Evolutionary conservation across 1,140 invertebrate species (phyloP).

Genomic region (Aphidius ervi): DNA sequence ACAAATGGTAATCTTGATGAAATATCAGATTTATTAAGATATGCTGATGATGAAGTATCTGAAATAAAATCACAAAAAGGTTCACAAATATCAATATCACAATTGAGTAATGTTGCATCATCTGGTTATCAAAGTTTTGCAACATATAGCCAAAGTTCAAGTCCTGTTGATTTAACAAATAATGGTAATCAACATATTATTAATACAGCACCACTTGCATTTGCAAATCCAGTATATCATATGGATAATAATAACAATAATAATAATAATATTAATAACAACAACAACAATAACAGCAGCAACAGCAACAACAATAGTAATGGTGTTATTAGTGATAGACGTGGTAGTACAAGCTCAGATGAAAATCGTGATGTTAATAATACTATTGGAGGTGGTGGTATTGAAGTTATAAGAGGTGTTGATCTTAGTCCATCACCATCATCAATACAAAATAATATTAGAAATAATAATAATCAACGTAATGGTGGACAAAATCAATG

Average conservation of each 20-base stretch:
- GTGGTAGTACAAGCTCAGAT: slow-evolving; percentile 28
- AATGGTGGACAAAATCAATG: slow-evolving; percentile 47
- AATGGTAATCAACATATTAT: slow-evolving; percentile 55
- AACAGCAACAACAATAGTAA: slow-evolving; percentile 44
- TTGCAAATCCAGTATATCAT: slow-evolving; percentile 83
- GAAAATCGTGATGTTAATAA: not conserved
- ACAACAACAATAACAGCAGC: slow-evolving; percentile 54
- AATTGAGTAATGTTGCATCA: slow-evolving; percentile 76
- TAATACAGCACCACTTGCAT: slow-evolving; percentile 68
- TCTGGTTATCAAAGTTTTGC: slow-evolving; percentile 89
- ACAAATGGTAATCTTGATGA: slow-evolving; percentile 62
- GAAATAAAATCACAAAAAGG: slow-evolving; percentile 52
- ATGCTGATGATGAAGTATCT: slow-evolving; percentile 49
- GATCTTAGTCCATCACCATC: slow-evolving; percentile 48
- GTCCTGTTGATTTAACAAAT: slow-evolving; percentile 72
- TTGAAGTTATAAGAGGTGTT: slow-evolving; percentile 44
- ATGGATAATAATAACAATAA: slow-evolving; percentile 55
- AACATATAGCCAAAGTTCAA: slow-evolving; percentile 84
- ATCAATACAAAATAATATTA: slow-evolving; percentile 37
- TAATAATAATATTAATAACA: slow-evolving; percentile 43
- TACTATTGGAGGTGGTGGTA: slow-evolving; percentile 31
- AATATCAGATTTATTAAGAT: slow-evolving; percentile 65
- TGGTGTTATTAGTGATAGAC: slow-evolving; percentile 32
- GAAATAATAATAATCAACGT: slow-evolving; percentile 55
- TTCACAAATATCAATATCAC: slow-evolving; percentile 67